Conservation (phyloP, 1,140 invertebrate species). For the Papilio dardanus region DNA sequence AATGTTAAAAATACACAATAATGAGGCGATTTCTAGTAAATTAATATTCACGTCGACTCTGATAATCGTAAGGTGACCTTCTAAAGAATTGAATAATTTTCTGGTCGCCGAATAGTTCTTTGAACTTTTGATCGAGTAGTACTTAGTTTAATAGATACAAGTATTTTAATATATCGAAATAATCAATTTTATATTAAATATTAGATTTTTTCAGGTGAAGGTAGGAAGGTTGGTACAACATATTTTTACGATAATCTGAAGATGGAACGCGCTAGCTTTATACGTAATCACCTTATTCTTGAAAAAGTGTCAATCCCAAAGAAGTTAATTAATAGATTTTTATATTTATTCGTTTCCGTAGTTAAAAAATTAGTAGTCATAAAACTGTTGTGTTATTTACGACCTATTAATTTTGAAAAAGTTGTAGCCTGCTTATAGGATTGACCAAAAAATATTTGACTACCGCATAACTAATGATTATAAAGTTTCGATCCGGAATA, state of each 20-base stretch:
- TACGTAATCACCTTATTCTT: too few relatives aligned
- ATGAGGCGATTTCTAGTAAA: background rate
- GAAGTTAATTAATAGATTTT: background rate
- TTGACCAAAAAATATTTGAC: conserved; percentile 13
- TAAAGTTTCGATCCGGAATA: background rate
- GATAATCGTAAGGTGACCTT: conserved; percentile 14
- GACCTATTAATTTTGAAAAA: background rate
- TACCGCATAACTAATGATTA: background rate
- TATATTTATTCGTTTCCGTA: background rate
- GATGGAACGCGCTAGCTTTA: too few relatives aligned
- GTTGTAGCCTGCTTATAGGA: background rate
- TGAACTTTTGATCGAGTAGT: conserved; percentile 5
- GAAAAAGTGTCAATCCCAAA: too few relatives aligned
- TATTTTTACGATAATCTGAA: too few relatives aligned
- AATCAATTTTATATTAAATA: too few relatives aligned
- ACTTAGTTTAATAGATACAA: background rate
- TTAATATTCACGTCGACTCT: background rate
- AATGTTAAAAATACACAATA: background rate
- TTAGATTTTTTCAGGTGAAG: too few relatives aligned
- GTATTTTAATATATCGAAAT: too few relatives aligned
- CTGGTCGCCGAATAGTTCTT: conserved; percentile 8
- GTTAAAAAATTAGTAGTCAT: background rate
- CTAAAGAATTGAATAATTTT: conserved; percentile 28
- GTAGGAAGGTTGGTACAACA: too few relatives aligned
- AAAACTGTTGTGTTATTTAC: background rate